A percentile compares a stretch with the other conserved stretches of the same genome.
These are phyloP conservation scores for Pogoniulus pusillus DNA, from an alignment of 2,797 vertebrate species.

Conservation along the genomic window DNA sequence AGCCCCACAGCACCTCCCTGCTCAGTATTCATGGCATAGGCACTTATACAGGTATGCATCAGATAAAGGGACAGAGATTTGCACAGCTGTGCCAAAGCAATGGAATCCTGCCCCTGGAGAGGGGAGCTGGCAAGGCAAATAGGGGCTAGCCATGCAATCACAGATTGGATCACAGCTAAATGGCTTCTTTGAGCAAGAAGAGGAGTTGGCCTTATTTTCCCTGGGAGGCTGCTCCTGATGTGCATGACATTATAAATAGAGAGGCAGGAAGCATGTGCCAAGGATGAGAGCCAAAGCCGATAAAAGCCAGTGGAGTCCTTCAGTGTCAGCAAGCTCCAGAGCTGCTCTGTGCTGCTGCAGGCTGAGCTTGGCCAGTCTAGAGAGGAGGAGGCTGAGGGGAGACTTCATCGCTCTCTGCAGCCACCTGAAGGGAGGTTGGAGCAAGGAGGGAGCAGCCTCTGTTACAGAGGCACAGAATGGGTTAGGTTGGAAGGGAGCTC, in stretches of 20 bases:
- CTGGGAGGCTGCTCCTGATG: conserved; percentile 37
- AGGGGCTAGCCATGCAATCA: conserved; percentile 30
- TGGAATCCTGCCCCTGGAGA: conserved; percentile 30
- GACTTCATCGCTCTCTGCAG: too few relatives aligned
- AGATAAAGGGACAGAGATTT: conserved; percentile 51
- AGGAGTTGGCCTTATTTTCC: conserved; percentile 45
- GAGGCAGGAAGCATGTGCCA: conserved; percentile 17
- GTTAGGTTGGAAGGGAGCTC: too few relatives aligned
- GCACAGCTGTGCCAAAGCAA: conserved; percentile 43
- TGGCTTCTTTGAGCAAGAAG: conserved; percentile 23
- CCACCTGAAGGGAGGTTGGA: too few relatives aligned
- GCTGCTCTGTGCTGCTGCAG: neutral
- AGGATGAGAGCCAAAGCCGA: conserved; percentile 40
- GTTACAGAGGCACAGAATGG: too few relatives aligned
- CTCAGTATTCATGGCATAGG: conserved; percentile 11
- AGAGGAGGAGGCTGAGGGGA: too few relatives aligned
- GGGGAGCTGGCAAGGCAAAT: neutral
- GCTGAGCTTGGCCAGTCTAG: neutral
- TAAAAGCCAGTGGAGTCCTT: neutral
- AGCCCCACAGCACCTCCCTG: neutral
- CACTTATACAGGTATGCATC: conserved; percentile 39
- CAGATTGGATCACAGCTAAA: conserved; percentile 39
- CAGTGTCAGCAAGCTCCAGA: neutral
- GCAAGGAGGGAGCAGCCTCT: too few relatives aligned
- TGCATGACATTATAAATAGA: conserved; percentile 5